Conservation (phyloP, 1,140 invertebrate genomes). For the Drosophila kepulauana region DNA sequence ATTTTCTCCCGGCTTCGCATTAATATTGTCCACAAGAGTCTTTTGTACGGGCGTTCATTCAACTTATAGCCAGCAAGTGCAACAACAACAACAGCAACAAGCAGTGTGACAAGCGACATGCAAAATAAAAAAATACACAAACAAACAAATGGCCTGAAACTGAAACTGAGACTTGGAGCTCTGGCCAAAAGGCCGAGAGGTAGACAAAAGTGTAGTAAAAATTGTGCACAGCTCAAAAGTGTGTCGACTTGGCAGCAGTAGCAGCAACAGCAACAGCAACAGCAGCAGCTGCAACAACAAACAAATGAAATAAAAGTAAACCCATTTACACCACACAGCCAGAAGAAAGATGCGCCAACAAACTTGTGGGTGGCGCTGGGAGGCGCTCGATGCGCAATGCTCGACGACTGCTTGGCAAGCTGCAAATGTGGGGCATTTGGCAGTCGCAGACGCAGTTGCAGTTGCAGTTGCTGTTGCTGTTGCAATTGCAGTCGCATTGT, state of each 20-base stretch:
- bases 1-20: conserved; percentile 29
- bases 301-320: conserved; percentile 83
- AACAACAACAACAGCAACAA: conserved; percentile 32
- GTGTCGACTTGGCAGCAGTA: conserved; percentile 71
- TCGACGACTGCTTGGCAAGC: conserved; percentile 69
- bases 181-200: conserved; percentile 39
- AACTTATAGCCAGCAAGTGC: conserved; percentile 41
- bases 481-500: conserved; percentile 75
- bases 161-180: conserved; percentile 40
- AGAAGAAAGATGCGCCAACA: conserved; percentile 35
- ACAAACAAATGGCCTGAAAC: conserved; percentile 51
- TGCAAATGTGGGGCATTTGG: conserved; percentile 79
- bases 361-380: neutral
- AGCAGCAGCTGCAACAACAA: conserved; percentile 47
- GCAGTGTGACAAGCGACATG: conserved; percentile 45
- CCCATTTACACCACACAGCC: conserved; percentile 78
- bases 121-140: conserved; percentile 58
- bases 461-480: conserved; percentile 42
- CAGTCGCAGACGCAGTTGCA: conserved; percentile 58
- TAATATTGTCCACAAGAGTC: conserved; percentile 48
- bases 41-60: conserved; percentile 49
- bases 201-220: conserved; percentile 61
- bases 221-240: conserved; percentile 73
- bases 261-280: conserved; percentile 15
- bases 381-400: neutral